Conservation (phyloP, 2,797 vertebrate genomes). For the Dendrocincla fuliginosa region DNA sequence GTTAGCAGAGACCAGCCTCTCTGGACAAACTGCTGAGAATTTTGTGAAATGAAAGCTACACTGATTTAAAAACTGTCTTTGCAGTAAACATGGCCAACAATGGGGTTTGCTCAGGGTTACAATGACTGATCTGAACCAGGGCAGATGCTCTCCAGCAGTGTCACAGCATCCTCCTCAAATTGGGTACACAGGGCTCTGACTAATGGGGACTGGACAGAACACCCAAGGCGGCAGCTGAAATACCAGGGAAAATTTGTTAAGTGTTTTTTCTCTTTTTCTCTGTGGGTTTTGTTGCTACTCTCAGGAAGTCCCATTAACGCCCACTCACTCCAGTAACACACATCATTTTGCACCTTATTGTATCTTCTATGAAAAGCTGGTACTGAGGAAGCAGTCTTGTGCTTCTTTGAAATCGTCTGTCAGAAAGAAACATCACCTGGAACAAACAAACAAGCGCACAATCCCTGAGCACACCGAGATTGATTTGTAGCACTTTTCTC, state of each 20-base stretch:
- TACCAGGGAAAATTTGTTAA: neutral
- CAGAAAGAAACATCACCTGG: neutral
- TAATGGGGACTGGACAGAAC: neutral
- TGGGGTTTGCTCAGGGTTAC: neutral
- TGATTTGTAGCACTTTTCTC: constrained; percentile 40
- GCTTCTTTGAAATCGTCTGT: constrained; percentile 49
- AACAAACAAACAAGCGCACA: constrained; percentile 5
- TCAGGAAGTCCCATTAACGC: constrained; percentile 63
- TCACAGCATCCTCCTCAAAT: neutral
- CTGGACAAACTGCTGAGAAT: neutral
- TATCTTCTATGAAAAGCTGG: constrained; percentile 55
- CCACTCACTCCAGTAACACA: constrained; percentile 60
- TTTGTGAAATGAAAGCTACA: neutral
- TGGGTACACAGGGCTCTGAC: neutral
- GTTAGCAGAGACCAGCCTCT: neutral
- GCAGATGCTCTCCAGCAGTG: neutral
- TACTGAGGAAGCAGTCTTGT: constrained; percentile 36
- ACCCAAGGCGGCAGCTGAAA: neutral
- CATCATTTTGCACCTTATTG: constrained; percentile 48
- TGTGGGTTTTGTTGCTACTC: constrained; percentile 14
- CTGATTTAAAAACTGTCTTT: neutral
- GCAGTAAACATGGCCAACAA: neutral
- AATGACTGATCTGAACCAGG: neutral
- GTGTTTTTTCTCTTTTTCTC: neutral
- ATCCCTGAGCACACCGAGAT: neutral